Percentiles rank a stretch among this genome's conserved stretches.
These are phyloP conservation scores for Epizoanthus stellaris DNA, from an alignment of 92 coral and sea anemone genomes.

Conservation along the genomic window DNA sequence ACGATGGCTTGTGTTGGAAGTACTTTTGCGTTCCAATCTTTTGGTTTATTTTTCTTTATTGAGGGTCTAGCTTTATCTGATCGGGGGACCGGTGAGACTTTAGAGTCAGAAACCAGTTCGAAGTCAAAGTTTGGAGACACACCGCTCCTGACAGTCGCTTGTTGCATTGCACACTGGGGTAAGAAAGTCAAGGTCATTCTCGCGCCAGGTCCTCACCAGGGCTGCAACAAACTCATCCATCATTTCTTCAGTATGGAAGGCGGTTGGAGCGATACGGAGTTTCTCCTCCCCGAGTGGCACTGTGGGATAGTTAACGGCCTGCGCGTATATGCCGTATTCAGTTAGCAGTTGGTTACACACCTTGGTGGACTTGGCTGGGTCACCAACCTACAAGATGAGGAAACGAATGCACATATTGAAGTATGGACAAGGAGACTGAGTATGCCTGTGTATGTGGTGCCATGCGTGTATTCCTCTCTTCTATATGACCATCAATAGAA, in stretches of 20 bases:
- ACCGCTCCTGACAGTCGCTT: slow-evolving; percentile 95
- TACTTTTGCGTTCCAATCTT: too few species aligned
- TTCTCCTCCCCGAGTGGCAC: slow-evolving; percentile 96
- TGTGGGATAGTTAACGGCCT: slow-evolving; percentile 98
- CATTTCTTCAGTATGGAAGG: slow-evolving; percentile 90
- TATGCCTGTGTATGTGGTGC: too few species aligned
- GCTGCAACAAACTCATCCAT: slow-evolving; percentile 85
- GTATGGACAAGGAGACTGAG: too few species aligned
- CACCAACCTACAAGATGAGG: slow-evolving; percentile 96
- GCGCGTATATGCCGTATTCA: slow-evolving; percentile 89
- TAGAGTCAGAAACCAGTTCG: too few species aligned
- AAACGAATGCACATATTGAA: too few species aligned
- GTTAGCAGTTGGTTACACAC: slow-evolving; percentile 91
- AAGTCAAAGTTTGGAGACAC: slow-evolving; percentile 69
- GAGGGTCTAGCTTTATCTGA: too few species aligned
- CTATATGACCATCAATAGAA: too few species aligned
- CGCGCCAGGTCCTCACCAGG: slow-evolving; percentile 78
- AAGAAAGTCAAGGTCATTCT: slow-evolving; percentile 77
- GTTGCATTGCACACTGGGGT: slow-evolving; percentile 84
- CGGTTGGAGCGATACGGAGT: slow-evolving; percentile 96
- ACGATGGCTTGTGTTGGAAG: too few species aligned
- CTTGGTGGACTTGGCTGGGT: slow-evolving; percentile 92
- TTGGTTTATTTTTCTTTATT: too few species aligned
- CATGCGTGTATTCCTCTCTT: too few species aligned
- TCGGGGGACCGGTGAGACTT: too few species aligned